These are phyloP conservation scores for Cathartes aura DNA, from an alignment of 2,113 vertebrate genomes.

Conservation along the genomic window DNA sequence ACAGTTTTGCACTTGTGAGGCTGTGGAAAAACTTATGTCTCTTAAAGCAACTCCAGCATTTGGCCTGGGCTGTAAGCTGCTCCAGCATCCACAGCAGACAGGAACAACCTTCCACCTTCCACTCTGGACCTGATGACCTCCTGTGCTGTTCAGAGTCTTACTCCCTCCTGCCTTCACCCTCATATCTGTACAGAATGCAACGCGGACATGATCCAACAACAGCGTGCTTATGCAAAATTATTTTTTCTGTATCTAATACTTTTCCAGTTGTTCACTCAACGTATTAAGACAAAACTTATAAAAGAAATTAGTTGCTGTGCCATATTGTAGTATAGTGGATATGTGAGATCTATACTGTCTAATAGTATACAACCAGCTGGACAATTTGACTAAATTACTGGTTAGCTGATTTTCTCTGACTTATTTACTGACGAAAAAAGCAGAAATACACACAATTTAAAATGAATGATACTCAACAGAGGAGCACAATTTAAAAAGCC, in stretches of 20 bases:
- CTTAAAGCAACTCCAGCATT: not conserved
- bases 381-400: not conserved
- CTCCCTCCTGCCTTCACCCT: not conserved
- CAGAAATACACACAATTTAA: not conserved
- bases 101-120: not conserved
- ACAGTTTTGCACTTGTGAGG: not conserved
- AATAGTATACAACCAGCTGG: not conserved
- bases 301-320: not conserved
- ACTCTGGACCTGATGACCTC: not conserved
- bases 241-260: not conserved
- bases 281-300: not conserved
- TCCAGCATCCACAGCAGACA: not conserved
- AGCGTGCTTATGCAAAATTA: not conserved
- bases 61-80: not conserved
- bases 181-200: not conserved
- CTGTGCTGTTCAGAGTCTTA: not conserved
- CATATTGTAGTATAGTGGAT: not conserved
- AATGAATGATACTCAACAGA: not conserved
- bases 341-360: not conserved
- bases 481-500: not conserved
- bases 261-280: not conserved
- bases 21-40: not conserved
- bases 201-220: accelerated
- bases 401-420: not conserved
- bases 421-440: not conserved